Conservation (phyloP, 2,113 vertebrate species). For the Mormyrus iriodes region DNA sequence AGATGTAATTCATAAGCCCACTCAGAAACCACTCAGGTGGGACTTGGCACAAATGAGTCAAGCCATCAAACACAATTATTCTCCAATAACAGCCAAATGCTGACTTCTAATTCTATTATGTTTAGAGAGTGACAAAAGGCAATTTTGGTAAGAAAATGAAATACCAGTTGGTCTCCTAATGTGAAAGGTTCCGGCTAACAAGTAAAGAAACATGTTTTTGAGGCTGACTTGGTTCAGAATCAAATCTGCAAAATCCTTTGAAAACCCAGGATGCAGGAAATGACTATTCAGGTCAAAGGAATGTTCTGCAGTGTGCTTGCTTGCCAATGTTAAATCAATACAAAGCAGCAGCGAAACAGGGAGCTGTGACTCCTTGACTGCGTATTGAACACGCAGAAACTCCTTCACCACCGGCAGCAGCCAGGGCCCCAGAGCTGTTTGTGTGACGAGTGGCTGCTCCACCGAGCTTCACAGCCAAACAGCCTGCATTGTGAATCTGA, state of each 20-base stretch:
- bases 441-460: not conserved
- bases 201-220: not conserved
- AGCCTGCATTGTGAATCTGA: not conserved
- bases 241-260: not conserved
- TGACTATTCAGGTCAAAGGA: not conserved
- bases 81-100: constrained; percentile 43
- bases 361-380: not conserved
- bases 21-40: constrained; percentile 31
- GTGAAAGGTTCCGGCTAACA: not conserved
- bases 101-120: constrained; percentile 37
- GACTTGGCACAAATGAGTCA: constrained; percentile 21
- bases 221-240: not conserved
- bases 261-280: not conserved
- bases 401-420: too few relatives aligned
- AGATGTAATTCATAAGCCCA: constrained; percentile 55
- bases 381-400: not conserved
- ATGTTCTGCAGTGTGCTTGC: not conserved
- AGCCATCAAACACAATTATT: constrained; percentile 43
- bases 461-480: not conserved
- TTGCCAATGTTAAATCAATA: constrained; percentile 4
- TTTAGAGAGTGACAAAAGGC: constrained; percentile 40
- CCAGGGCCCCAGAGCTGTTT: not conserved
- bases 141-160: constrained; percentile 24
- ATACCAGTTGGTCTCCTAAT: constrained; percentile 36
- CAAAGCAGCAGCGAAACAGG: not conserved